Base-by-base conservation (phyloP, 2,888 invertebrate species). In the Mythimna vitellina region DNA sequence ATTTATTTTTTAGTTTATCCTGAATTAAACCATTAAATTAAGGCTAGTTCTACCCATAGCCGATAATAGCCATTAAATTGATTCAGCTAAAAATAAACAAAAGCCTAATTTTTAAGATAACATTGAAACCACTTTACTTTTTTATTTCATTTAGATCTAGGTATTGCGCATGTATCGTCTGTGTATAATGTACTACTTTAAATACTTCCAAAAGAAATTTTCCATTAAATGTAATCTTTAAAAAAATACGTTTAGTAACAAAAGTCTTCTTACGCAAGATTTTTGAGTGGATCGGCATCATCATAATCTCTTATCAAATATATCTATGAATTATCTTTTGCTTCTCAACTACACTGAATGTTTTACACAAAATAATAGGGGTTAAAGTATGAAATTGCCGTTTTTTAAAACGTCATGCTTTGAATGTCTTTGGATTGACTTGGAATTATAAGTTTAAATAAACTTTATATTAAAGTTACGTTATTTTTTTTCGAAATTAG, bases 221-320 rank as follows among this genome's bases (percentile, higher is more conserved):
- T 17, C 7, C 17, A 56, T 29, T 8, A 3, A 8, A 46, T 2
- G 46, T 46, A 46, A 51, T 51, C 49, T 51, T 51, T 8, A n/a
- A 51, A 49, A 49, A 17, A 46, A 17, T 7, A n/a, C 3, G 0
- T n/a, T n/a, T n/a, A 51, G 7, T 51, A 51, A 20, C 20, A 8
- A 46, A 20, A 38, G 22, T 3, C 14, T 38, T 3, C 14, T 38
- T 60, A 3, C 38, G 25, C 22, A 75, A 68, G 14, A 51, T 10
- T n/a, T 54, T 9, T 12, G 51, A 78, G 57, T 63, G 46, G 63
- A 60, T 25, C 38, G 25, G 12, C 14, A 38, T 78, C 20, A 32
- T 60, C 12, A 7, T 49, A 49, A 72, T 78, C 65, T 42, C 14
- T 1, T 65, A 65, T 72, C 78, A 60, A 20, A n/a, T 1, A 42